phyloP scores from a whole-genome alignment of 2,888 invertebrate genomes.

The Cryptocephalus primarius region DNA sequence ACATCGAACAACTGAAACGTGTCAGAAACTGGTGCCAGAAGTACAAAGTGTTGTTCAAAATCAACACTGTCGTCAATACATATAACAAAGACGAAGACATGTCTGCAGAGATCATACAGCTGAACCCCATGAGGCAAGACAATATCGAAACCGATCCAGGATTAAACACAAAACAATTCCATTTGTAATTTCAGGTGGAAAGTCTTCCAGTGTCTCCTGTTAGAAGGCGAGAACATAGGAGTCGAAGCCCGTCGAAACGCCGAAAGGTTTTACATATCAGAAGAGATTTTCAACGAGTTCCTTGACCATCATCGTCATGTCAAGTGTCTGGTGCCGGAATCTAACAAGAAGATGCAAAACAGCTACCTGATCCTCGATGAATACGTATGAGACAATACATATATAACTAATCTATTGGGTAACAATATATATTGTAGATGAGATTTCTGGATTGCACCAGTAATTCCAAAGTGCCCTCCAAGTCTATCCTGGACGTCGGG shows the following conservation, averaged over 20 bases:
- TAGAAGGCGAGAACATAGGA: constrained; percentile 42
- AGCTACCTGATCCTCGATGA: constrained; percentile 43
- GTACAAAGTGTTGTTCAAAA: constrained; percentile 39
- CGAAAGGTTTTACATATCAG: constrained; percentile 35
- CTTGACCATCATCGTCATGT: constrained; percentile 35
- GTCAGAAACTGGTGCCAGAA: constrained; percentile 36
- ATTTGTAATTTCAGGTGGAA: constrained; percentile 27
- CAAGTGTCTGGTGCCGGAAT: constrained; percentile 38
- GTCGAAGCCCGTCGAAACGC: constrained; percentile 36
- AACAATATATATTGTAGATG: constrained; percentile 34
- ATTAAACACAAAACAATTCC: background rate
- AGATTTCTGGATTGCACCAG: constrained; percentile 39
- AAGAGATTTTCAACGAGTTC: constrained; percentile 36
- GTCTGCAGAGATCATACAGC: constrained; percentile 30
- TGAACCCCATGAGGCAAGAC: constrained; percentile 35
- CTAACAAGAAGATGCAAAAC: constrained; percentile 40
- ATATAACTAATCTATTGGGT: too few species aligned
- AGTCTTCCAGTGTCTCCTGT: constrained; percentile 41
- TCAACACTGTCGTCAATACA: constrained; percentile 43
- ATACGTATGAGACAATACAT: constrained; percentile 32
- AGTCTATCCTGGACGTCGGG: constrained; percentile 40
- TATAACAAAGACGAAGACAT: constrained; percentile 40
- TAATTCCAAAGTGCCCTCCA: constrained; percentile 37
- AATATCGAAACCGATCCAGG: background rate
- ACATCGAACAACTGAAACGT: constrained; percentile 33